These are phyloP conservation scores for Okapia johnstoni DNA, from an alignment of 2,113 vertebrate species.

Conservation along the genomic window DNA sequence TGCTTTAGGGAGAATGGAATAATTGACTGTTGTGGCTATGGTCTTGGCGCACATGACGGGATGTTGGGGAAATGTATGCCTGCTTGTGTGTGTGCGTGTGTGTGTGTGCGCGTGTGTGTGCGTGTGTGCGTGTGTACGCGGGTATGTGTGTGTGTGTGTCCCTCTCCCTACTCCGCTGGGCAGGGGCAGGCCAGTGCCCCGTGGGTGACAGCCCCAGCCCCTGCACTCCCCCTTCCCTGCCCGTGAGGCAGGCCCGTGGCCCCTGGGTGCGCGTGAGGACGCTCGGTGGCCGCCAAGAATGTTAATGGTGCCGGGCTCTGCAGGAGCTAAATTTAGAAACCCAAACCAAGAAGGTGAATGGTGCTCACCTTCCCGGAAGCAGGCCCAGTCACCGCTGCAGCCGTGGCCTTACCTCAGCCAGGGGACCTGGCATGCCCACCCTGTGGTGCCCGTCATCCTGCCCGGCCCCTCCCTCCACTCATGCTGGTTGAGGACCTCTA, in stretches of 20 bases:
- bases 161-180: background rate
- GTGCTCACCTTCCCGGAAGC: slow-evolving; percentile 67
- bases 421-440: background rate
- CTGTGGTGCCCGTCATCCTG: accelerated
- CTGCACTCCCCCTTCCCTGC: background rate
- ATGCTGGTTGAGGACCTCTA: background rate
- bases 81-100: too few relatives aligned
- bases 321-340: slow-evolving; percentile 76
- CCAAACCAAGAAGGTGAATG: slow-evolving; percentile 72
- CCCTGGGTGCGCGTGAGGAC: slow-evolving; percentile 30
- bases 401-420: background rate
- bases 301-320: slow-evolving; percentile 60
- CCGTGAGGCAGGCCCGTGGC: background rate
- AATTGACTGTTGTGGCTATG: slow-evolving; percentile 64
- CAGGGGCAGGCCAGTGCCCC: background rate
- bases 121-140: background rate
- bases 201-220: background rate
- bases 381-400: background rate
- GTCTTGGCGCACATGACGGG: background rate
- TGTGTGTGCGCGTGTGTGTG: accelerated
- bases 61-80: slow-evolving; percentile 48
- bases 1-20: slow-evolving; percentile 48
- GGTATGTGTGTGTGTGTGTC: background rate
- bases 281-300: slow-evolving; percentile 61
- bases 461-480: background rate